Evolutionary conservation across 2,113 vertebrate genomes (phyloP).

Genomic region (Scomber japonicus): DNA sequence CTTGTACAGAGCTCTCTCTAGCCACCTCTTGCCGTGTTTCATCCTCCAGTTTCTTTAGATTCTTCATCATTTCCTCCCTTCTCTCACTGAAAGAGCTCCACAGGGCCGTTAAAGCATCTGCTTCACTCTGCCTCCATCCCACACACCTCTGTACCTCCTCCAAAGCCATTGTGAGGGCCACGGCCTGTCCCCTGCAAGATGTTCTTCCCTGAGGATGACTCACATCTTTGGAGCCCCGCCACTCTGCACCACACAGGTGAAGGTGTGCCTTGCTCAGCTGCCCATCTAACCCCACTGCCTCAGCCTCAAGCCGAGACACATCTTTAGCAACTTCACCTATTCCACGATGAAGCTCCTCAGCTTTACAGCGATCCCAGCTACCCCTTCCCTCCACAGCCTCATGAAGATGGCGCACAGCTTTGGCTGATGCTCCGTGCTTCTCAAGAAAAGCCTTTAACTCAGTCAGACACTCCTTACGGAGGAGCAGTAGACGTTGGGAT

Average conservation of each 20-base stretch:
- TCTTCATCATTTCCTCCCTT: slow-evolving; percentile 90
- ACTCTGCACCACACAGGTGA: slow-evolving; percentile 82
- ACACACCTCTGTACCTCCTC: slow-evolving; percentile 90
- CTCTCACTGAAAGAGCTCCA: slow-evolving; percentile 88
- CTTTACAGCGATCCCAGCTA: slow-evolving; percentile 89
- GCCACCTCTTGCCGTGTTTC: slow-evolving; percentile 84
- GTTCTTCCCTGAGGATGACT: slow-evolving; percentile 79
- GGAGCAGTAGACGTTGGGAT: slow-evolving; percentile 85
- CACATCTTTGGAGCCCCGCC: slow-evolving; percentile 35
- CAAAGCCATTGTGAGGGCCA: slow-evolving; percentile 85
- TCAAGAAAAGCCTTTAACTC: slow-evolving; percentile 86
- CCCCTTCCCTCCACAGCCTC: slow-evolving; percentile 87
- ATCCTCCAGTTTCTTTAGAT: slow-evolving; percentile 90
- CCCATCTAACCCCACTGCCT: slow-evolving; percentile 88
- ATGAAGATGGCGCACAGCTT: slow-evolving; percentile 82
- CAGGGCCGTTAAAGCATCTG: slow-evolving; percentile 88
- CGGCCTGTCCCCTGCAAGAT: slow-evolving; percentile 88
- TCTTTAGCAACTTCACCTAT: slow-evolving; percentile 82
- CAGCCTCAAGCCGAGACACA: slow-evolving; percentile 85
- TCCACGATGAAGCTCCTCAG: slow-evolving; percentile 85
- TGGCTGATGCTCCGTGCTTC: slow-evolving; percentile 68
- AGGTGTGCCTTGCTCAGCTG: slow-evolving; percentile 91
- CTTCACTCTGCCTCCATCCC: slow-evolving; percentile 95
- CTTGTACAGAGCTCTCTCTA: slow-evolving; percentile 88
- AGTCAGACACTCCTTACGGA: slow-evolving; percentile 85